These are phyloP conservation scores for Poeciliopsis paucimaculata DNA, from an alignment of 2,797 vertebrate genomes.

Conservation along the genomic window DNA sequence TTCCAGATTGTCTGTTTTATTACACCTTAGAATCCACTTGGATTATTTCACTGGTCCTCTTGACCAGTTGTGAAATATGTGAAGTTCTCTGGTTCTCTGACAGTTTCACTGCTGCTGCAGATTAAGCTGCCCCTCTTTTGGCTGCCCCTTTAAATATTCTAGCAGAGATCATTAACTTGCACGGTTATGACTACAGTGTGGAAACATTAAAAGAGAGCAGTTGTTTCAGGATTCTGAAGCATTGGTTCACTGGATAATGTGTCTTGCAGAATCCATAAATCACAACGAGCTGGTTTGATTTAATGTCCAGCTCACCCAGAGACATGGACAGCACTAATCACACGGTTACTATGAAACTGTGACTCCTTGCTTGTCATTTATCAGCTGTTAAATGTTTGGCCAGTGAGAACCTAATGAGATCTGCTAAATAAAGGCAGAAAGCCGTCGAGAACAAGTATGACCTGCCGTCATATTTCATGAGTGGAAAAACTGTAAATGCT, in stretches of 20 bases:
- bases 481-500: constrained; percentile 24
- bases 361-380: constrained; percentile 41
- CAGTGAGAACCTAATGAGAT: constrained; percentile 42
- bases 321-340: constrained; percentile 36
- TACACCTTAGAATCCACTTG: not conserved
- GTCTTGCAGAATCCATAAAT: constrained; percentile 31
- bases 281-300: constrained; percentile 17
- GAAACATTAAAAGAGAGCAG: constrained; percentile 33
- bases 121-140: constrained; percentile 26
- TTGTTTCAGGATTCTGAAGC: constrained; percentile 40
- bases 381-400: constrained; percentile 33
- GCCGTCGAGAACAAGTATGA: not conserved
- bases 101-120: constrained; percentile 25
- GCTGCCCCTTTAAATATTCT: constrained; percentile 26
- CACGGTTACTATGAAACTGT: constrained; percentile 36
- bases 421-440: constrained; percentile 14
- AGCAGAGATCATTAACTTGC: constrained; percentile 43
- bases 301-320: constrained; percentile 22
- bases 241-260: constrained; percentile 31
- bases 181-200: constrained; percentile 32
- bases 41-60: not conserved
- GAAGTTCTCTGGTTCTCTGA: constrained; percentile 14
- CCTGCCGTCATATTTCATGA: constrained; percentile 17
- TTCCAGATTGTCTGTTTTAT: not conserved
- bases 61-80: constrained; percentile 12